phyloP scores from a whole-genome alignment of 1,140 invertebrate genomes.

The Apocrypta bakeri region DNA sequence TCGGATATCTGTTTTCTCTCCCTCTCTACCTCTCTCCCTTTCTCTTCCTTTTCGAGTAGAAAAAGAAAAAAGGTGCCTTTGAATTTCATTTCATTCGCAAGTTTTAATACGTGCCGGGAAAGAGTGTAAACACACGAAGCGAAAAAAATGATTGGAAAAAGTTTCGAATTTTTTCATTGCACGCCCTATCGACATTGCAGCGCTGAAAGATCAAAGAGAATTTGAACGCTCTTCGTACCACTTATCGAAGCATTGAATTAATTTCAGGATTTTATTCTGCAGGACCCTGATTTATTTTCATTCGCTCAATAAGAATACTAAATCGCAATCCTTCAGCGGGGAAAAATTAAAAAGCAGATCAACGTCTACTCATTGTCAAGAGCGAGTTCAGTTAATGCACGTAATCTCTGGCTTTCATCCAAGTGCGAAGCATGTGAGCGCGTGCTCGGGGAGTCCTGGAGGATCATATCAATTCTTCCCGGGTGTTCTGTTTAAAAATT shows the following conservation, averaged over 20 bases:
- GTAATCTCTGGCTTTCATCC: conserved; percentile 40
- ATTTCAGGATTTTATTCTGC: background rate
- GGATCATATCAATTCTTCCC: background rate
- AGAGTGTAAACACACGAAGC: background rate
- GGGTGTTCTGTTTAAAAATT: background rate
- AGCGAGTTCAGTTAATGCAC: background rate
- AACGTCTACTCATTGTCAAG: conserved; percentile 8
- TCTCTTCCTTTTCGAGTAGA: too few relatives aligned
- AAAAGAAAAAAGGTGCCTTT: too few relatives aligned
- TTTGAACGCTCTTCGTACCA: background rate
- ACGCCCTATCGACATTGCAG: background rate
- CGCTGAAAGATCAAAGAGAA: background rate
- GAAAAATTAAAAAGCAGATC: background rate
- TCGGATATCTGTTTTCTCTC: too few relatives aligned
- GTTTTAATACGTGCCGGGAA: too few relatives aligned
- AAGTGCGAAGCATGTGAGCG: conserved; percentile 19
- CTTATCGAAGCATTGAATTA: background rate
- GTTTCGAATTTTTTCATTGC: background rate
- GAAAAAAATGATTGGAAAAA: background rate
- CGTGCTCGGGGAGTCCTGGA: background rate
- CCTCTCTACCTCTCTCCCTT: too few relatives aligned
- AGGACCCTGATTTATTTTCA: background rate
- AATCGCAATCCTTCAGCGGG: background rate
- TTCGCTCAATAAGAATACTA: background rate
- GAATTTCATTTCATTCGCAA: too few relatives aligned